Conservation (phyloP, 2,113 vertebrate species). For the Rhynchomys soricoides region DNA sequence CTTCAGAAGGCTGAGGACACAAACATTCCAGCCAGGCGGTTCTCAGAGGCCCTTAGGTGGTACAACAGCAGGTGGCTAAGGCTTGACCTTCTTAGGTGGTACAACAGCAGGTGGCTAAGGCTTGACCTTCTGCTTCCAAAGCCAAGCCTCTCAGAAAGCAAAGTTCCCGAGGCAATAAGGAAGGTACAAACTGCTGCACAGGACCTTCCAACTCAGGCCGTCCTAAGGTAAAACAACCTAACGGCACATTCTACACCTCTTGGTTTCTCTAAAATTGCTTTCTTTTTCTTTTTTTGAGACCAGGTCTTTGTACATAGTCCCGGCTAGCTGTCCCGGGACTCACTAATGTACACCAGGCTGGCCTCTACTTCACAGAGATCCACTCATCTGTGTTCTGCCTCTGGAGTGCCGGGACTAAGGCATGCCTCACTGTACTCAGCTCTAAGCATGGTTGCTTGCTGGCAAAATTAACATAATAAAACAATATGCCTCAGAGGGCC, state of each 20-base stretch:
- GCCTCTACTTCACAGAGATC: background rate
- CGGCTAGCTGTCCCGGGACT: background rate
- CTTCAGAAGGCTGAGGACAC: background rate
- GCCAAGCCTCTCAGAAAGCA: background rate
- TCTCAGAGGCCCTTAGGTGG: too few relatives aligned
- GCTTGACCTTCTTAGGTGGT: too few relatives aligned
- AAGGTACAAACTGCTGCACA: background rate
- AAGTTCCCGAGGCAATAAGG: background rate
- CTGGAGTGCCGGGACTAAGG: background rate
- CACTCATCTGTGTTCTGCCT: background rate
- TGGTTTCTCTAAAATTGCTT: background rate
- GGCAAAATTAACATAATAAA: background rate
- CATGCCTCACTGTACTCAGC: rapidly evolving
- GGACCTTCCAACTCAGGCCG: background rate
- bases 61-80: background rate
- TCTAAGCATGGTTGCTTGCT: background rate
- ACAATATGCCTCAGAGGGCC: background rate
- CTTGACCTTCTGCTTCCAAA: background rate
- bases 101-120: rapidly evolving
- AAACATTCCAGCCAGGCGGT: background rate
- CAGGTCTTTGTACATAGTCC: background rate
- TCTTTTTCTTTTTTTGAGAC: background rate
- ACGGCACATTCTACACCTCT: background rate
- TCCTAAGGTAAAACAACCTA: background rate
- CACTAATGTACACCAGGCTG: background rate